Conservation (phyloP, 2,888 invertebrate species). For the Erebia ligea region DNA sequence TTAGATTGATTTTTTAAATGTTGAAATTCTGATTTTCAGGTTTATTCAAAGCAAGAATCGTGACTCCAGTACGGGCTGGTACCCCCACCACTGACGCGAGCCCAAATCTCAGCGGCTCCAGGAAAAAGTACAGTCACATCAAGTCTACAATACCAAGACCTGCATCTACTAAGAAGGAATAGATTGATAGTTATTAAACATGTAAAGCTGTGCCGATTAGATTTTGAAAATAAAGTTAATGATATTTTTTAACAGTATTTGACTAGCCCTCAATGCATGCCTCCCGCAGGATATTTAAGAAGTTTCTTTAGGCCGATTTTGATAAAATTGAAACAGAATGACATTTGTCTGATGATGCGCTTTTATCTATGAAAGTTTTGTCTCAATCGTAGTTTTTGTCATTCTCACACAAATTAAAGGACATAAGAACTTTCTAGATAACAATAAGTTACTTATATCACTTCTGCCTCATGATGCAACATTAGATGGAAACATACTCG, state of each 20-base stretch:
- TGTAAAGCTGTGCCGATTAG: not conserved
- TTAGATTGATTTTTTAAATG: not conserved
- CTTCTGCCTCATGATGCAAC: too few species aligned
- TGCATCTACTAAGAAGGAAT: conserved; percentile 58
- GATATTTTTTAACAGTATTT: not conserved
- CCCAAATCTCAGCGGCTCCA: conserved; percentile 60
- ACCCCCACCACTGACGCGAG: conserved; percentile 52
- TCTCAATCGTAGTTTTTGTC: too few species aligned
- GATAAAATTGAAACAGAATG: not conserved
- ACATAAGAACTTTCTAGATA: too few species aligned
- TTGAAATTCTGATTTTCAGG: conserved; percentile 49
- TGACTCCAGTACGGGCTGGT: conserved; percentile 55
- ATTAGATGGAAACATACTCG: too few species aligned
- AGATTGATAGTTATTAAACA: conserved; percentile 22
- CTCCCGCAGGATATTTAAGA: not conserved
- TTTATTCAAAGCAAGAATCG: conserved; percentile 63
- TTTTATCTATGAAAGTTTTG: too few species aligned
- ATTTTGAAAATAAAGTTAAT: not conserved
- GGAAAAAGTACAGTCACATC: conserved; percentile 69
- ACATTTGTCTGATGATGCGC: not conserved
- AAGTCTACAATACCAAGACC: conserved; percentile 75
- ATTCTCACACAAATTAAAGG: too few species aligned
- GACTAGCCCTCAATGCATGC: not conserved
- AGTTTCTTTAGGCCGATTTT: not conserved
- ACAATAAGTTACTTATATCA: too few species aligned